Evolutionary conservation across 35 echinoderm and acorn worm genomes (phyloP), one percentile per base, ranked within the genome.

Genomic region (Lytechinus variegatus): DNA sequence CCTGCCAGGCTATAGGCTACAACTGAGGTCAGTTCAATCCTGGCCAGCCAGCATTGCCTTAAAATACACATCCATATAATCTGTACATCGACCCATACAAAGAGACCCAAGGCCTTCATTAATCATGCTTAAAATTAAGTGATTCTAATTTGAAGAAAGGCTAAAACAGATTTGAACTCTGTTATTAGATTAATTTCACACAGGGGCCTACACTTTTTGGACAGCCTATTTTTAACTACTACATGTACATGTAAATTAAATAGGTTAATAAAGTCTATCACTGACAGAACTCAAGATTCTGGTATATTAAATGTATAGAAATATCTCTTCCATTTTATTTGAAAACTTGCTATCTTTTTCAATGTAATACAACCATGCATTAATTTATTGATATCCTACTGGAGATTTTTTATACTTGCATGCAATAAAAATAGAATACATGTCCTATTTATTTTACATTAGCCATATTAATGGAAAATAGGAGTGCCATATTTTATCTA

Each of bases 61-160:
- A 71, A 19, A 19, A 79, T 24, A 24, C 66, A 79, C 19, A 79
- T 79, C 66, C 21, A 79, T 79, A 79, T 79, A 79, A 79, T 79
- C 93, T 13, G 56, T 13, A 28, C 66, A 24, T 5, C 9, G 56
- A 58, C 33, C 33, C 33, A 44, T 44, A 44, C 19, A 9, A 24
- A 94, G 54, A 51, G 19, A 58, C n/a, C 5, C 27, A 13, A 16
- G 57, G 56, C 52, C 56, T 66, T 28, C 19, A 61, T 54, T 66
- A 56, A 61, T 29, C 93, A 94, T 51, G 56, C 27, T 66, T 94
- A 33, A 44, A 54, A 44, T 56, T 94, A 56, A 51, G 71, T 56
- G 54, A 94, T 56, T 66, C 27, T 56, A 27, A 56, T 56, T 28
- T 10, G 71, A 52, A 94, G 21, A 94, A 21, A 9, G 57, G n/a